Conservation (phyloP, 2,113 vertebrate genomes). For the Taurulus bubalis region DNA sequence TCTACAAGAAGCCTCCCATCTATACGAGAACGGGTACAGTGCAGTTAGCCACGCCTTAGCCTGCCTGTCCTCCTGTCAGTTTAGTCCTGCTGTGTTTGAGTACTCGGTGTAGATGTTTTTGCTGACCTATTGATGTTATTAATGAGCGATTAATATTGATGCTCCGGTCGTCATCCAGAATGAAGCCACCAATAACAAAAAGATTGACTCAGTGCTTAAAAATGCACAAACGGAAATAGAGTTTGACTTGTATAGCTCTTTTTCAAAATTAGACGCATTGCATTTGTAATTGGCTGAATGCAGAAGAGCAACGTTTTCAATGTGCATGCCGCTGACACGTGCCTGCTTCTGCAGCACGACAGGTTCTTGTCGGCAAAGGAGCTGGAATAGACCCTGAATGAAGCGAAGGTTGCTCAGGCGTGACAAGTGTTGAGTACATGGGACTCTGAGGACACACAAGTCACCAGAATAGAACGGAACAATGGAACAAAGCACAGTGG, state of each 20-base stretch:
- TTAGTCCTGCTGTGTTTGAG: constrained; percentile 67
- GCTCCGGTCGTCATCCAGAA: constrained; percentile 34
- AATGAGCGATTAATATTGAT: constrained; percentile 46
- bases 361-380: constrained; percentile 31
- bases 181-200: constrained; percentile 31
- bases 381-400: constrained; percentile 34
- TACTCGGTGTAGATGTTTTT: constrained; percentile 44
- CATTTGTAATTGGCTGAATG: constrained; percentile 17
- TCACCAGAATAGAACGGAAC: constrained; percentile 47
- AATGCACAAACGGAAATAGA: constrained; percentile 22
- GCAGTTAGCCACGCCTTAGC: constrained; percentile 75
- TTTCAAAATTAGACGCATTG: constrained; percentile 14
- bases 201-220: neutral
- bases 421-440: constrained; percentile 48
- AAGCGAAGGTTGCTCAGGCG: constrained; percentile 51
- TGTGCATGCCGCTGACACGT: constrained; percentile 18
- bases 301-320: constrained; percentile 11
- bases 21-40: constrained; percentile 96
- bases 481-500: constrained; percentile 25
- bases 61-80: constrained; percentile 74
- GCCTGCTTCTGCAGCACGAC: constrained; percentile 8
- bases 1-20: constrained; percentile 99
- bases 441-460: constrained; percentile 46
- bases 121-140: constrained; percentile 52
- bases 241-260: constrained; percentile 12